These are phyloP conservation scores for Cryptomyrus ogoouensis DNA, from an alignment of 2,113 vertebrate species.

Conservation along the genomic window DNA sequence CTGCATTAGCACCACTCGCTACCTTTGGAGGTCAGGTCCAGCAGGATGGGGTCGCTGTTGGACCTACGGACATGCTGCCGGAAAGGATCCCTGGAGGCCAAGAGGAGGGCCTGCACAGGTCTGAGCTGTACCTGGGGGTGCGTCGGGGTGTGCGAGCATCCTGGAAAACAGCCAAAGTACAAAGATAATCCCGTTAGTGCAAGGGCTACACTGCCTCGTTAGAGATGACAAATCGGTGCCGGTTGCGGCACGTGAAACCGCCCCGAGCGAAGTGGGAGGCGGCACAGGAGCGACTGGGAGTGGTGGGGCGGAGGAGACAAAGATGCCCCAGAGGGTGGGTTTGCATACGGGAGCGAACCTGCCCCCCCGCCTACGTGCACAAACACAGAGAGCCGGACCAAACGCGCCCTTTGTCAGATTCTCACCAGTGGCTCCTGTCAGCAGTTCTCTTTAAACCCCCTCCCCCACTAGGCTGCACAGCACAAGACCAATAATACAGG, in stretches of 20 bases:
- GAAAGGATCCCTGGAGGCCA: neutral
- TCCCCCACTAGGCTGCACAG: neutral
- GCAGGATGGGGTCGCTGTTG: conserved; percentile 65
- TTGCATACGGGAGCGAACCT: neutral
- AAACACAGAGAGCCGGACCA: neutral
- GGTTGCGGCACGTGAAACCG: neutral
- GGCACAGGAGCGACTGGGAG: neutral
- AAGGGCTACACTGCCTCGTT: no score
- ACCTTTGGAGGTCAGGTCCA: conserved; percentile 60
- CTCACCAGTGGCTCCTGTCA: neutral
- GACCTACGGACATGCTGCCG: conserved; percentile 45
- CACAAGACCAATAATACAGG: neutral
- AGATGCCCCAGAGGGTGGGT: neutral
- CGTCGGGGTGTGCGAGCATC: conserved; percentile 14
- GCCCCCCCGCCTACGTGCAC: neutral
- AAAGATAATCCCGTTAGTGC: no score
- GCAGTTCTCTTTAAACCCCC: neutral
- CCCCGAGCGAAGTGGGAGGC: neutral
- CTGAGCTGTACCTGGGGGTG: conserved; percentile 21
- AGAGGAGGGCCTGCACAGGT: neutral
- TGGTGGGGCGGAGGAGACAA: neutral
- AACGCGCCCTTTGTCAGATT: neutral
- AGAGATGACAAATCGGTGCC: no score
- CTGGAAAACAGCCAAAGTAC: conserved; percentile 21
- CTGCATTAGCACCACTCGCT: conserved; percentile 20